These are phyloP conservation scores for Lepidochitona cinerea DNA, from an alignment of 2,888 invertebrate species.

Conservation along the genomic window DNA sequence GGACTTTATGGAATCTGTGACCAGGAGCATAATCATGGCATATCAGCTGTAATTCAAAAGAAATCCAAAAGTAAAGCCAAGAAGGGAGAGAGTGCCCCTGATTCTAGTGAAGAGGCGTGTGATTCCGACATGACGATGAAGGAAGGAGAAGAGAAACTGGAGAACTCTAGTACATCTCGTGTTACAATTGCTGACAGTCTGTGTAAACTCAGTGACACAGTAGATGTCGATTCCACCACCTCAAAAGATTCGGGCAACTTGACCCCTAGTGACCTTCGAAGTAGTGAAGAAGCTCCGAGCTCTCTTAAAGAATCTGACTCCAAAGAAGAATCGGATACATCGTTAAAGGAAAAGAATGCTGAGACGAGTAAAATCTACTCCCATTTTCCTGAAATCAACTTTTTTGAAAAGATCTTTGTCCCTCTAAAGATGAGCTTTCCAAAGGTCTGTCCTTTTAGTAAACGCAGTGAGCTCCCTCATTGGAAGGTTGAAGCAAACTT, in stretches of 20 bases:
- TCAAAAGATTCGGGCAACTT: constrained; percentile 68
- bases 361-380: constrained; percentile 12
- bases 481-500: constrained; percentile 80
- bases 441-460: constrained; percentile 46
- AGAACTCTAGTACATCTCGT: background rate
- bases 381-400: background rate
- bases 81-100: background rate
- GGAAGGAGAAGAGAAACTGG: background rate
- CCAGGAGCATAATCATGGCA: background rate
- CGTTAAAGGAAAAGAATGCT: constrained; percentile 27
- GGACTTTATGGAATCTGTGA: background rate
- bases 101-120: background rate
- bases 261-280: constrained; percentile 56
- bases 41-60: background rate
- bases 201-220: constrained; percentile 14
- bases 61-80: background rate
- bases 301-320: constrained; percentile 65
- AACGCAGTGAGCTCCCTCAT: constrained; percentile 73
- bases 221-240: constrained; percentile 4
- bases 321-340: constrained; percentile 34
- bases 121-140: background rate
- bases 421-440: constrained; percentile 45
- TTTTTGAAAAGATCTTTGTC: constrained; percentile 32
- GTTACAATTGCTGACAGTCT: background rate
- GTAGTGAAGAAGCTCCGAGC: constrained; percentile 64